These are phyloP conservation scores for Nasonia longicornis DNA, from an alignment of 1,140 invertebrate genomes.

Conservation along the genomic window DNA sequence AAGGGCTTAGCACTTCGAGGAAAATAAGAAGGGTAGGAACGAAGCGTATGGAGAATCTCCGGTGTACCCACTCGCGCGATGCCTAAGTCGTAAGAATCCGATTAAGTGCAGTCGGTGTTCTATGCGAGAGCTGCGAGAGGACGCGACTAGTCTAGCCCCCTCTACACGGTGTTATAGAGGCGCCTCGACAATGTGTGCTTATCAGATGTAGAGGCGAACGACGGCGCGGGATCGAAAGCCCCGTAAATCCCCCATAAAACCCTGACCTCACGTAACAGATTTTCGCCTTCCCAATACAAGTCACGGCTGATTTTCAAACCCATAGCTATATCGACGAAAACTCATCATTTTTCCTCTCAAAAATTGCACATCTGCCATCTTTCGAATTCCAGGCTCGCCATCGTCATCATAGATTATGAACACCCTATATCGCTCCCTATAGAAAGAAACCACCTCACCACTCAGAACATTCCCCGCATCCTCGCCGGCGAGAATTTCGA, in stretches of 20 bases:
- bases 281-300: not conserved
- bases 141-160: not conserved
- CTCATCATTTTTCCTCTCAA: not conserved
- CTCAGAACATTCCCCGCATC: not conserved
- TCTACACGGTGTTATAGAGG: not conserved
- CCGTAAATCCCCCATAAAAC: constrained; percentile 20
- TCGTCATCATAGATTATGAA: constrained; percentile 6
- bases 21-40: not conserved
- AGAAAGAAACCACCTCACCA: not conserved
- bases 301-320: not conserved
- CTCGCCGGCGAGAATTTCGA: constrained; percentile 16
- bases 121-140: not conserved
- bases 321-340: too few relatives aligned
- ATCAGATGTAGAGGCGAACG: constrained; percentile 21
- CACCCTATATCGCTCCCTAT: not conserved
- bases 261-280: constrained; percentile 16
- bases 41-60: not conserved
- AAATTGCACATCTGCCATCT: not conserved
- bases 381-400: not conserved
- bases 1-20: constrained; percentile 5
- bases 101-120: constrained; percentile 33
- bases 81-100: constrained; percentile 39
- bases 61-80: not conserved
- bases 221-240: constrained; percentile 12
- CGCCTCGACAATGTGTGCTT: constrained; percentile 29